A percentile compares a stretch with the other conserved stretches of the same genome.
Conservation (phyloP, 2,888 invertebrate species). For the Phaonia tiefii region DNA sequence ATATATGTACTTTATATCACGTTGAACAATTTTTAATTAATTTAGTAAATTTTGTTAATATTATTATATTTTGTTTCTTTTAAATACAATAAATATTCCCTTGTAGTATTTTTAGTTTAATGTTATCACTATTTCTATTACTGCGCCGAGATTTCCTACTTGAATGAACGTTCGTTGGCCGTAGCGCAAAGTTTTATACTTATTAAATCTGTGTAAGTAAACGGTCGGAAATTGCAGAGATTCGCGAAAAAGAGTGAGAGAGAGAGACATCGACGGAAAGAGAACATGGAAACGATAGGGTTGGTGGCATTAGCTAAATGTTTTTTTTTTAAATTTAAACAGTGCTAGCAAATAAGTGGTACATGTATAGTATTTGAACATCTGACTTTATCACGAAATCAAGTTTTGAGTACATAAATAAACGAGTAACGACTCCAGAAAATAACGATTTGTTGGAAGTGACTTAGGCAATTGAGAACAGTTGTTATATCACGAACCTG, state of each 20-base stretch:
- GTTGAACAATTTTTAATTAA: background rate
- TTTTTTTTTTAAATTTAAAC: background rate
- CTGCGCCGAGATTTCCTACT: slow-evolving; percentile 50
- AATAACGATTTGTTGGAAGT: too few relatives aligned
- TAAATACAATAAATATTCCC: background rate
- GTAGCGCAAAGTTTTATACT: slow-evolving; percentile 56
- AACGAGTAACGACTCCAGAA: too few relatives aligned
- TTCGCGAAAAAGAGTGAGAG: background rate
- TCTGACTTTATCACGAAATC: too few relatives aligned
- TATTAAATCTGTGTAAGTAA: slow-evolving; percentile 41
- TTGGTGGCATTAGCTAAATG: too few relatives aligned
- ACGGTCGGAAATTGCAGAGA: slow-evolving; percentile 42
- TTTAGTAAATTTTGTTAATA: background rate
- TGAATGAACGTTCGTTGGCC: slow-evolving; percentile 53
- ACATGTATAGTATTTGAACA: background rate
- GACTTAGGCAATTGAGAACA: too few relatives aligned
- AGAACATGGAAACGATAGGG: background rate
- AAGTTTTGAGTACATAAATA: too few relatives aligned
- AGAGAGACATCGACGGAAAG: background rate
- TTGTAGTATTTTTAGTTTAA: slow-evolving; percentile 26
- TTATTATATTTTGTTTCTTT: background rate
- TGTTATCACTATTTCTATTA: slow-evolving; percentile 32
- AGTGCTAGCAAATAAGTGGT: background rate
- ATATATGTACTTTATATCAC: background rate
- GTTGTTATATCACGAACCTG: too few relatives aligned